Evolutionary conservation across 2,113 vertebrate species (phyloP).

Genomic region (Labeo catla): DNA sequence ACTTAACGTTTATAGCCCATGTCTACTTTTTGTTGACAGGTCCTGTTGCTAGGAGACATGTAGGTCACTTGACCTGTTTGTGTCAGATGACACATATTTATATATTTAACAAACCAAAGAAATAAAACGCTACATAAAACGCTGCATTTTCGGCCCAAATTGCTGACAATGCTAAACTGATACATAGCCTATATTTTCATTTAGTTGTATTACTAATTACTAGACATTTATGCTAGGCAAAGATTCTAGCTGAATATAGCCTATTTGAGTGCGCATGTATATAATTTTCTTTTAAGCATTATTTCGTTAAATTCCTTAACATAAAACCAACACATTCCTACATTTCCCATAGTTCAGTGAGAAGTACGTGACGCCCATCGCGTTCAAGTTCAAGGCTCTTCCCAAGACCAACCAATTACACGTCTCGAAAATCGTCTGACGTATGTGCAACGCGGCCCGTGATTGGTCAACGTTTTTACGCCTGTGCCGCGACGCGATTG

Average conservation of each 20-base stretch:
- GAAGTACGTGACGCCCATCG: background rate
- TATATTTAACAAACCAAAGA: background rate
- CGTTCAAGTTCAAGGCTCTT: slow-evolving; percentile 10
- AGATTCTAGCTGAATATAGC: background rate
- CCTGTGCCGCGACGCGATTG: slow-evolving; percentile 46
- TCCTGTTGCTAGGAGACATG: slow-evolving; percentile 33
- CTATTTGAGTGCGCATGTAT: background rate
- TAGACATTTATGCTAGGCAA: background rate
- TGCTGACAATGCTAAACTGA: background rate
- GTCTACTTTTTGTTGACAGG: background rate
- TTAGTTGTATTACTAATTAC: background rate
- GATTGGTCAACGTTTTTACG: slow-evolving; percentile 52
- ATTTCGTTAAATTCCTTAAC: background rate
- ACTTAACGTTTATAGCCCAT: background rate
- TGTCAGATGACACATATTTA: background rate
- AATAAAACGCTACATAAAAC: background rate
- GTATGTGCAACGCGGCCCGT: background rate
- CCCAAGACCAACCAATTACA: slow-evolving; percentile 13
- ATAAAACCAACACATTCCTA: slow-evolving; percentile 12
- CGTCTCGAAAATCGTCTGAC: background rate
- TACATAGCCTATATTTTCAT: background rate
- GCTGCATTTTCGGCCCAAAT: background rate
- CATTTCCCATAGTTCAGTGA: slow-evolving; percentile 24
- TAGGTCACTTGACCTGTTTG: background rate
- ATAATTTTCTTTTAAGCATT: background rate